Evolutionary conservation across 2,797 vertebrate genomes (phyloP).

Genomic region (Chrysocyon brachyurus): DNA sequence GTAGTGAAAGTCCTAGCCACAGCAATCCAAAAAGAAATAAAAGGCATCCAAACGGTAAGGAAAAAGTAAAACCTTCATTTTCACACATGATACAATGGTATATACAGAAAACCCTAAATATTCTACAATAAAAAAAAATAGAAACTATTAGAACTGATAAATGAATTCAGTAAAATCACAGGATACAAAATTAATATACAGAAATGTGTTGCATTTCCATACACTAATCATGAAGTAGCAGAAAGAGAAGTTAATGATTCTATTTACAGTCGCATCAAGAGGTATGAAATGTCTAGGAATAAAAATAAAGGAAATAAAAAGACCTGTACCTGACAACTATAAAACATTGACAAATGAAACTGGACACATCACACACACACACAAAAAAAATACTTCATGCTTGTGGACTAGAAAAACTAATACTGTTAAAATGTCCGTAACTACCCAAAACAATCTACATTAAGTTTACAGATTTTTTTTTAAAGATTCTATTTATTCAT

Average conservation of each 20-base stretch:
- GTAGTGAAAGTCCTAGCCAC: background rate
- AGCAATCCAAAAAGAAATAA: background rate
- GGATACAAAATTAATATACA: background rate
- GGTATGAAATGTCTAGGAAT: background rate
- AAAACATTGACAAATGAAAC: background rate
- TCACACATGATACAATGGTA: background rate
- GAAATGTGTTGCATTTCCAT: background rate
- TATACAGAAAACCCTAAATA: background rate
- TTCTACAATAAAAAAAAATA: background rate
- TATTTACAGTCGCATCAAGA: background rate
- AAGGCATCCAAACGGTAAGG: background rate
- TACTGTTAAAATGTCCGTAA: background rate
- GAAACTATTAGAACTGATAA: background rate
- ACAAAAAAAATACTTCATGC: no score
- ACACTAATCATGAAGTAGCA: background rate
- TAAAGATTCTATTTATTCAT: no score
- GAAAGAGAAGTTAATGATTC: background rate
- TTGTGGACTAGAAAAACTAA: background rate
- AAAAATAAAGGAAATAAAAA: background rate
- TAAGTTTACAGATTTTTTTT: background rate
- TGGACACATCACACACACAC: background rate
- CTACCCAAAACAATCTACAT: background rate
- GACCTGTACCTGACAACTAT: background rate
- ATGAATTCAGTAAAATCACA: background rate
- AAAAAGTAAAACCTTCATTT: background rate